Percentiles rank a stretch among this genome's conserved stretches.
These are phyloP conservation scores for Brenthis ino DNA, from an alignment of 2,888 invertebrate genomes.

Conservation along the genomic window DNA sequence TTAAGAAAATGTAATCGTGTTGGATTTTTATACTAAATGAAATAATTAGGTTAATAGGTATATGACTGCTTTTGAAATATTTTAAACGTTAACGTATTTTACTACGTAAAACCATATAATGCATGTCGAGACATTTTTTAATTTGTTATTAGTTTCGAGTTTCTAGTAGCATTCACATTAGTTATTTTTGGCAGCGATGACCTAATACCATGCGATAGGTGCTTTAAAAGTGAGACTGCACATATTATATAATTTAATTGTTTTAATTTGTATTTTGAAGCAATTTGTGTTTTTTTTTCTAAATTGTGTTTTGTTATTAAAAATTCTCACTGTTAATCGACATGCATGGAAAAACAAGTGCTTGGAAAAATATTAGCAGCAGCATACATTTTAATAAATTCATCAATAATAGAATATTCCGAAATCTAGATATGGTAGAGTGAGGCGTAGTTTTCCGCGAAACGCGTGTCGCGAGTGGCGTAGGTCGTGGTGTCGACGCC, in stretches of 20 bases:
- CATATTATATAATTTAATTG: neutral
- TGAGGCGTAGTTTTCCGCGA: slow-evolving; percentile 60
- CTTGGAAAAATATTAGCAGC: neutral
- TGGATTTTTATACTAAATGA: too few species aligned
- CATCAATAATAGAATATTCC: slow-evolving; percentile 19
- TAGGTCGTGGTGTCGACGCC: slow-evolving; percentile 77
- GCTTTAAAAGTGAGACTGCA: neutral
- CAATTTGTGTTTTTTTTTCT: neutral
- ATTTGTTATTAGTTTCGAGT: neutral
- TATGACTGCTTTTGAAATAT: too few species aligned
- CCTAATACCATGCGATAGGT: neutral
- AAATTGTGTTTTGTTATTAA: too few species aligned
- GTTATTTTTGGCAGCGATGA: slow-evolving; percentile 2
- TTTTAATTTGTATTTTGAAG: neutral
- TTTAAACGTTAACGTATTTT: too few species aligned
- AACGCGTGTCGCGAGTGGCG: slow-evolving; percentile 54
- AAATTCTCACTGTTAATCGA: too few species aligned
- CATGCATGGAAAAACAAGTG: too few species aligned
- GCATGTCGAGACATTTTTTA: too few species aligned
- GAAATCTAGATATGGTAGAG: slow-evolving; percentile 47
- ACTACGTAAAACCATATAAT: too few species aligned
- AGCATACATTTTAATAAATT: neutral
- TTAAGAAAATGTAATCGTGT: too few species aligned
- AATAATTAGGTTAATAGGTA: too few species aligned
- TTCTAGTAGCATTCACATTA: neutral